Conservation (phyloP, 2,797 vertebrate genomes). For the Garrulus glandarius region DNA sequence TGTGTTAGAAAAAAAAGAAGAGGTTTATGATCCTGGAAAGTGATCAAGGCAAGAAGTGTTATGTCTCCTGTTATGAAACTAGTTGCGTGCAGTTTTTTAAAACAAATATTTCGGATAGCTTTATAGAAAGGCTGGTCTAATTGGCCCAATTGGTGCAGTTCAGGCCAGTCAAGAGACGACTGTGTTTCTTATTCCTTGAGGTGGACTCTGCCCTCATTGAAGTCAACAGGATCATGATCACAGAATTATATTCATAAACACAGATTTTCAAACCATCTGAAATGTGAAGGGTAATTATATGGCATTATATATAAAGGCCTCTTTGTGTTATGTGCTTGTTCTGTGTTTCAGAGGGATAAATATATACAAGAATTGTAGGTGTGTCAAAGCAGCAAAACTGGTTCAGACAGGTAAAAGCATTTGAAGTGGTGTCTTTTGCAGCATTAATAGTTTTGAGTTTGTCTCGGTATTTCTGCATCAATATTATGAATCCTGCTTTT, state of each 20-base stretch:
- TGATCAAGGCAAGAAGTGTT: conserved; percentile 17
- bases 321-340: conserved; percentile 70
- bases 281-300: conserved; percentile 74
- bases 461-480: conserved; percentile 35
- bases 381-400: conserved; percentile 69
- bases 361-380: conserved; percentile 70
- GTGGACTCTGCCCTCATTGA: neutral
- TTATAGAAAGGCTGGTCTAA: conserved; percentile 40
- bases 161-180: neutral
- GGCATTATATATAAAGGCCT: conserved; percentile 72
- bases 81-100: neutral
- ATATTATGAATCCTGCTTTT: conserved; percentile 20
- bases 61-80: conserved; percentile 8
- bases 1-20: neutral
- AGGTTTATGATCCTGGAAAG: neutral
- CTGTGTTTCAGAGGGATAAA: conserved; percentile 66
- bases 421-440: conserved; percentile 51
- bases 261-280: conserved; percentile 72
- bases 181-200: neutral
- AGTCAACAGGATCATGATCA: conserved; percentile 31
- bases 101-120: conserved; percentile 1
- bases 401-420: conserved; percentile 58
- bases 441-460: conserved; percentile 20
- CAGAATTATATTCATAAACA: conserved; percentile 69
- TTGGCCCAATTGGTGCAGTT: neutral